phyloP scores from a whole-genome alignment of 2,888 invertebrate genomes.

The Opisthograptis luteolata region DNA sequence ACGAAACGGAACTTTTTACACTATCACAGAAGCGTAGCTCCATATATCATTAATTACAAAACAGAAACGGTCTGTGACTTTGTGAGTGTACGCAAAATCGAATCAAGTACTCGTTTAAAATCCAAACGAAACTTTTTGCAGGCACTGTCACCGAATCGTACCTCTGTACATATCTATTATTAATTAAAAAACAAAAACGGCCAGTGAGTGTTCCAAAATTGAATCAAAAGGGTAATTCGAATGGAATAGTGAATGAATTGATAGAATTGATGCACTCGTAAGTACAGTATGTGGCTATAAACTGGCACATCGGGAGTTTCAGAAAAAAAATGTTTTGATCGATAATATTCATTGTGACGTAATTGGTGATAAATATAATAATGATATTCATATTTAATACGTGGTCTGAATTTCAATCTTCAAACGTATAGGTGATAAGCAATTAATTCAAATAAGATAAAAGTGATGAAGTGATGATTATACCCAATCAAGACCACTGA shows the following conservation, averaged over 20 bases:
- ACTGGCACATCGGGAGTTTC: too few species aligned
- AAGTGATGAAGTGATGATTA: too few species aligned
- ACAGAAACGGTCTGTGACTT: constrained; percentile 67
- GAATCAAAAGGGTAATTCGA: constrained; percentile 75
- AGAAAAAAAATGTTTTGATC: too few species aligned
- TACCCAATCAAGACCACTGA: too few species aligned
- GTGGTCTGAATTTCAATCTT: too few species aligned
- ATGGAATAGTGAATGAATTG: constrained; percentile 62
- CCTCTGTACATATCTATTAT: constrained; percentile 65
- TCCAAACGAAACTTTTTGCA: constrained; percentile 52
- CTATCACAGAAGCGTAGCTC: constrained; percentile 52
- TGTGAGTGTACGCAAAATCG: constrained; percentile 63
- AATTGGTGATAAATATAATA: too few species aligned
- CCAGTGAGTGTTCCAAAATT: constrained; percentile 62
- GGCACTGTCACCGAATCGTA: constrained; percentile 54
- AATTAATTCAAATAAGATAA: too few species aligned
- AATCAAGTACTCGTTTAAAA: constrained; percentile 50
- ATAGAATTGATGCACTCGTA: too few species aligned
- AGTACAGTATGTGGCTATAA: too few species aligned
- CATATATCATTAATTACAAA: constrained; percentile 76
- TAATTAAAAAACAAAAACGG: constrained; percentile 76
- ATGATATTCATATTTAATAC: too few species aligned
- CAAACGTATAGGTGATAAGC: too few species aligned
- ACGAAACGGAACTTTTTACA: constrained; percentile 53
- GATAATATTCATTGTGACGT: too few species aligned